Evolutionary conservation across 1,140 invertebrate species (phyloP).

Genomic region (Trissolcus basalis): DNA sequence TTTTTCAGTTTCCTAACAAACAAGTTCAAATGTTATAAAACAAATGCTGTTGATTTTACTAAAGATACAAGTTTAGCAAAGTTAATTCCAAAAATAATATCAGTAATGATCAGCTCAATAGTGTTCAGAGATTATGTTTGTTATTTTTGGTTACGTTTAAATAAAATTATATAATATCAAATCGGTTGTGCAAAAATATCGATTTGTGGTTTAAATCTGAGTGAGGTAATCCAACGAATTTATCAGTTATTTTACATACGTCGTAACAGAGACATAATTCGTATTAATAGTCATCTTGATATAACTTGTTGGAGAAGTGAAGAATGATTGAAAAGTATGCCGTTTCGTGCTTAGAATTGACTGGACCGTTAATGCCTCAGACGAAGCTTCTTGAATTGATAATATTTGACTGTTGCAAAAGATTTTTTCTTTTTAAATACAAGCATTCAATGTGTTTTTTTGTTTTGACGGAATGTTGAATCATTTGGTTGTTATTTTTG

Average conservation of each 20-base stretch:
- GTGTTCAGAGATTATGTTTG: no score
- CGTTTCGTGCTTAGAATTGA: constrained; percentile 50
- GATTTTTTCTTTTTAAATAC: constrained; percentile 7
- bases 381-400: not conserved
- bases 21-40: no score
- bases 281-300: constrained; percentile 45
- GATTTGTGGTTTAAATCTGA: no score
- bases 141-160: no score
- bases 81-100: no score
- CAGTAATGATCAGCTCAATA: no score
- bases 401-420: not conserved
- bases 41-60: no score
- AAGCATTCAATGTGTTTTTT: no score
- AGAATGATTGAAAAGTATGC: constrained; percentile 49
- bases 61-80: no score
- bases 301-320: constrained; percentile 44
- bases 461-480: not conserved
- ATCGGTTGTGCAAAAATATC: constrained; percentile 36
- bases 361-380: constrained; percentile 20
- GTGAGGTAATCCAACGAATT: constrained; percentile 23
- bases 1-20: no score
- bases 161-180: constrained; percentile 31
- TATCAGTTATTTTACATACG: constrained; percentile 54
- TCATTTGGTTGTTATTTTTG: not conserved
- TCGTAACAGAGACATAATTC: constrained; percentile 44